phyloP scores from a whole-genome alignment of 2,888 invertebrate species.

The Julus scanicus region DNA sequence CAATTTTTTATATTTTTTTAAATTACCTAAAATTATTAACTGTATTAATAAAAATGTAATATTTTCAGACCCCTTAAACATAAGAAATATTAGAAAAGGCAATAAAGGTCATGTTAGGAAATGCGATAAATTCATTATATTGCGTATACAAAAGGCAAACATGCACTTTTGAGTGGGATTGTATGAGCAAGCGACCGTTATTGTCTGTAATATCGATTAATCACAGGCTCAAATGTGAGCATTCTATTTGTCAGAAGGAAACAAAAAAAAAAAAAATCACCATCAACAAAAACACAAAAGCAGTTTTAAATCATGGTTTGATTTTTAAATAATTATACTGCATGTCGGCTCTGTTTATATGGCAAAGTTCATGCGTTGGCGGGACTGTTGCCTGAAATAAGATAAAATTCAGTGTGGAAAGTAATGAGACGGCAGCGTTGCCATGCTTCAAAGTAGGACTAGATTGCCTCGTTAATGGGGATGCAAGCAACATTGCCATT shows the following conservation, averaged over 20 bases:
- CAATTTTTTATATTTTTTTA: neutral
- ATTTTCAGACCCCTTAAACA: too few relatives aligned
- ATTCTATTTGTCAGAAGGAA: neutral
- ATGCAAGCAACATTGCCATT: neutral
- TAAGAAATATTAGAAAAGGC: too few relatives aligned
- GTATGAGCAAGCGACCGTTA: neutral
- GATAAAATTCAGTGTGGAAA: neutral
- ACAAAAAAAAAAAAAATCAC: neutral
- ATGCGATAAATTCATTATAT: neutral
- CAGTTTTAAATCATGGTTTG: neutral
- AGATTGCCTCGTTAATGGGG: neutral
- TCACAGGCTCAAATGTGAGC: neutral
- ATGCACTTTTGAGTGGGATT: neutral
- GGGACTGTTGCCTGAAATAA: neutral
- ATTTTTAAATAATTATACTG: neutral
- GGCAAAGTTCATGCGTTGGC: slow-evolving; percentile 21
- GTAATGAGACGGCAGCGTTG: neutral
- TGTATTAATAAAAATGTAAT: too few relatives aligned
- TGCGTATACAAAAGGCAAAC: neutral
- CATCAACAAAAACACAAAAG: neutral
- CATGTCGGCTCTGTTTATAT: neutral
- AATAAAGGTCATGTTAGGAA: too few relatives aligned
- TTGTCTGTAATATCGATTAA: slow-evolving; percentile 7
- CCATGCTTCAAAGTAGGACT: neutral
- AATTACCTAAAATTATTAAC: too few relatives aligned